Percentiles rank a stretch among this genome's conserved stretches.
phyloP scores from a whole-genome alignment of 2,113 vertebrate species.

The Podilymbus podiceps region DNA sequence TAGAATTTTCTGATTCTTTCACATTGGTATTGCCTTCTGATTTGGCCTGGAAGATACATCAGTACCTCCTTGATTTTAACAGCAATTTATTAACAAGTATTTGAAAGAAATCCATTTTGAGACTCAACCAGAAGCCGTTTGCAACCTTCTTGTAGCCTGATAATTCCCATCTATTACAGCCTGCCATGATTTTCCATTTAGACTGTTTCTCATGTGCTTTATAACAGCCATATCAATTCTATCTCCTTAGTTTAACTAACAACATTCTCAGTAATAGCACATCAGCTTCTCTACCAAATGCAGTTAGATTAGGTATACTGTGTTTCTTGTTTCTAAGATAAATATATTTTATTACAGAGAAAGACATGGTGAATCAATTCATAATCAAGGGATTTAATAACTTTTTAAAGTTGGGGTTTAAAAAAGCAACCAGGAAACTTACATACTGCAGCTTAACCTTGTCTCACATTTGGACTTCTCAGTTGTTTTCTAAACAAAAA shows the following conservation, averaged over 20 bases:
- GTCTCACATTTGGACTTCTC: neutral
- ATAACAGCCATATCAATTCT: neutral
- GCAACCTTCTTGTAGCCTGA: neutral
- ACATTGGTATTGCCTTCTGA: accelerated
- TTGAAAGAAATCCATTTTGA: neutral
- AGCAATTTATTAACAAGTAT: neutral
- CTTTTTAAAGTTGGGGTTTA: neutral
- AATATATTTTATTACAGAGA: neutral
- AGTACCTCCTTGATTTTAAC: neutral
- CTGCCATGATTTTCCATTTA: neutral
- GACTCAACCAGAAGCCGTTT: neutral
- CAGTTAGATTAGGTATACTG: neutral
- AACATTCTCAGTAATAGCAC: neutral
- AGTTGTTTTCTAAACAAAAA: neutral
- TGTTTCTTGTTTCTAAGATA: neutral
- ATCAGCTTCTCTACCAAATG: neutral
- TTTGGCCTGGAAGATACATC: neutral
- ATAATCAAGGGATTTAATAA: neutral
- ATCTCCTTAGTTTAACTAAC: neutral
- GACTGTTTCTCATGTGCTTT: neutral
- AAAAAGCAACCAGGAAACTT: neutral
- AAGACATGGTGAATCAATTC: neutral
- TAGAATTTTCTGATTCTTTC: neutral
- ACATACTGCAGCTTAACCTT: neutral
- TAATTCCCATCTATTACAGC: neutral